These are phyloP conservation scores for Acanthopagrus latus DNA, from an alignment of 2,797 vertebrate species.

Conservation along the genomic window DNA sequence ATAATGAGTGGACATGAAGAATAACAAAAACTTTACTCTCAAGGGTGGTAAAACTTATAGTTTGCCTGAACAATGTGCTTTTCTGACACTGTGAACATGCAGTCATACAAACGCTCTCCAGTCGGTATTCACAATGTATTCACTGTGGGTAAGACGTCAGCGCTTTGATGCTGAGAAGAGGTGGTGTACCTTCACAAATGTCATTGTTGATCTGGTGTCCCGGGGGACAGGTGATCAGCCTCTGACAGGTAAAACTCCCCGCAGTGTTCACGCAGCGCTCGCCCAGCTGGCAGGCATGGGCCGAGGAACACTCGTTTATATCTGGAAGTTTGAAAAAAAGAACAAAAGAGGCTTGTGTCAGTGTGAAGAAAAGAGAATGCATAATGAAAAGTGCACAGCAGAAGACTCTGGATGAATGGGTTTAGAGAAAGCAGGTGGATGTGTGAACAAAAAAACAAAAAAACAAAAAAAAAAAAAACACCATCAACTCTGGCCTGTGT, in stretches of 20 bases:
- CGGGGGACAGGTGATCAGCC: conserved; percentile 85
- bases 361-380: conserved; percentile 18
- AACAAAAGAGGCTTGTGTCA: conserved; percentile 45
- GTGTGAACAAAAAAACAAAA: too few relatives aligned
- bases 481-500: conserved; percentile 22
- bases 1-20: conserved; percentile 26
- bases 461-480: not conserved
- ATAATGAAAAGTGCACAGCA: conserved; percentile 17
- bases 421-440: conserved; percentile 19
- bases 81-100: conserved; percentile 51
- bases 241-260: conserved; percentile 90
- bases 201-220: conserved; percentile 86
- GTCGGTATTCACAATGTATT: conserved; percentile 36
- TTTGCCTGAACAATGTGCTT: conserved; percentile 57
- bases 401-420: conserved; percentile 9
- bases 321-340: conserved; percentile 79
- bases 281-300: conserved; percentile 85
- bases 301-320: conserved; percentile 91
- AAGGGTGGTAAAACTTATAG: conserved; percentile 37
- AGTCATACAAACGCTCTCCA: conserved; percentile 28
- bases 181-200: conserved; percentile 87
- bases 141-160: conserved; percentile 26
- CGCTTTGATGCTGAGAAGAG: conserved; percentile 41
- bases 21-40: not conserved
- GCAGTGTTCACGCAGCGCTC: conserved; percentile 91